Conservation (phyloP, 2,888 invertebrate genomes). For the Melinopterus prodromus region DNA sequence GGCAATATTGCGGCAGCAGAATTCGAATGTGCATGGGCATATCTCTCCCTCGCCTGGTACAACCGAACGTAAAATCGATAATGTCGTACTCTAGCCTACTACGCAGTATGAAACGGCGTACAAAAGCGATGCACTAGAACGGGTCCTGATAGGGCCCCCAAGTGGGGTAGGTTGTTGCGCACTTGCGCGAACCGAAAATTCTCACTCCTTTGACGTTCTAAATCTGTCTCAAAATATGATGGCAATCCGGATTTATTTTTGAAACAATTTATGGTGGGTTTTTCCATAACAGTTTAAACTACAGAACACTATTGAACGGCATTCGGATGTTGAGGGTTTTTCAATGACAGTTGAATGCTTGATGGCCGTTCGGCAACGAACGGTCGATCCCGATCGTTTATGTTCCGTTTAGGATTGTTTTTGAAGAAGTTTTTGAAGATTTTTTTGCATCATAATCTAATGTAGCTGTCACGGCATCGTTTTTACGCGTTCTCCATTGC, state of each 20-base stretch:
- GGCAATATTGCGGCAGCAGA: not conserved
- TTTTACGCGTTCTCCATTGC: no score
- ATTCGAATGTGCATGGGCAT: no score
- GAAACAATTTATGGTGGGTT: not conserved
- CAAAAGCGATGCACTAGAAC: slow-evolving; percentile 22
- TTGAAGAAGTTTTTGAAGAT: no score
- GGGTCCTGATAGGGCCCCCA: slow-evolving; percentile 15
- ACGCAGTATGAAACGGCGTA: slow-evolving; percentile 13
- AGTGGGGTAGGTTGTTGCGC: slow-evolving; percentile 36
- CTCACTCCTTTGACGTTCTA: not conserved
- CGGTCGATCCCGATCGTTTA: no score
- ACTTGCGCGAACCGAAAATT: not conserved
- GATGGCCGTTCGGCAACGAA: no score
- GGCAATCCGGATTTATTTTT: not conserved
- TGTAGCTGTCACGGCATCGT: no score
- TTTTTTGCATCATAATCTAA: no score
- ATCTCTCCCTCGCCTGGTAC: not conserved
- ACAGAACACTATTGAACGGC: no score
- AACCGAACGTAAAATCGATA: slow-evolving; percentile 13
- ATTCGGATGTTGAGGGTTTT: no score
- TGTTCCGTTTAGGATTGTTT: no score
- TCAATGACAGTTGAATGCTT: no score
- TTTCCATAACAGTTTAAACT: no score
- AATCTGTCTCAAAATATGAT: not conserved
- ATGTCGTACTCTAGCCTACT: slow-evolving; percentile 6